Base-by-base conservation (phyloP, 2,113 vertebrate species). In the Chauna torquata region DNA sequence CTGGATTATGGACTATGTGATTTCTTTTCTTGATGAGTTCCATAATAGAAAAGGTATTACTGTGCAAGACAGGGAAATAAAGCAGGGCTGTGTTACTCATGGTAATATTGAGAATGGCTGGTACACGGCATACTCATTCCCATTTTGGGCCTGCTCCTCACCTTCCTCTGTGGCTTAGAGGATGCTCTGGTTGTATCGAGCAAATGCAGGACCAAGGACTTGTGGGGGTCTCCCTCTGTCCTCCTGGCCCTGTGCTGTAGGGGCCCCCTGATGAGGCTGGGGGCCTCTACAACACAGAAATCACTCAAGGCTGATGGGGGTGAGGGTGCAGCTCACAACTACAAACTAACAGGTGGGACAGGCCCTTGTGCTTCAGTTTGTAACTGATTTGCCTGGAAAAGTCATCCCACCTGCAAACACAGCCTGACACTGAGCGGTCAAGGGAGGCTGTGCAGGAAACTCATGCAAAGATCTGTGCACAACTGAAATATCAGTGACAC, bases 1-100 rank as follows among this genome's bases (percentile, higher is more conserved):
- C 42, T 78, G 80, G 47, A 49, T 96, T 96, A 95, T 88, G 75
- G 86, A 88, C 90, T 71, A 24, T 69, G 64, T 74, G 59, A 86
- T 95, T 93, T 90, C 49, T 91, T 76, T 90, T 74, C 64, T 88
- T 81, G 47, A 50, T 88, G 82, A 22, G 54, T 85, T 16, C n/a
- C 34, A 69, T 69, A 88, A 52, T 59, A 86, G 90, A 82, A 71
- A 90, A 88, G 25, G 38, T 52, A 78, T 81, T 92, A 50, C 59
- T 71, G 28, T 59, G 61, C 34, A 44, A 65, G 86, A 20, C 28
- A 84, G 72, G 75, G 80, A 83, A 75, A 88, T 86, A 92, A 90
- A 90, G 68, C 58, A 90, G 38, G 22, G 38, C n/a, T 58, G 4
- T 55, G 28, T 42, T 45, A 45, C 55, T 40, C 38, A 45, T 25